A percentile compares a stretch with the other conserved stretches of the same genome.
Conservation (phyloP, 2,888 invertebrate species). For the Microctonus aethiopoides region DNA sequence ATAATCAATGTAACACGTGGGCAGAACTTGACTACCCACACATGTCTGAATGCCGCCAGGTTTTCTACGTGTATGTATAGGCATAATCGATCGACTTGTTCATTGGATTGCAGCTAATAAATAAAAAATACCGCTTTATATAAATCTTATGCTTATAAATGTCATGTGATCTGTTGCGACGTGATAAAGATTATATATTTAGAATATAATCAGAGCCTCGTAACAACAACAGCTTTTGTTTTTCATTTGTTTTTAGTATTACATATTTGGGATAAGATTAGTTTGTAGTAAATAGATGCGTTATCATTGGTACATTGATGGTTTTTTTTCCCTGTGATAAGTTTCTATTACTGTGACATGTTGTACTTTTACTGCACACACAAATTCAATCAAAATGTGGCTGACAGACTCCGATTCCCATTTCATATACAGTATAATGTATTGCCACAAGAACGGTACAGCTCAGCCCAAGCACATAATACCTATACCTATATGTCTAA, state of each 20-base stretch:
- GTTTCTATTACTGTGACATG: neutral
- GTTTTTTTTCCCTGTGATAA: neutral
- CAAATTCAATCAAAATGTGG: neutral
- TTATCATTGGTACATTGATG: too few species aligned
- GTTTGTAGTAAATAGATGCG: neutral
- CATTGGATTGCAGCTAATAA: conserved; percentile 25
- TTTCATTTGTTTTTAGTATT: neutral
- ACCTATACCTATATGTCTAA: neutral
- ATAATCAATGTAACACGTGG: conserved; percentile 18
- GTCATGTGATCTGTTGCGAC: neutral
- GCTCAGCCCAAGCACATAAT: conserved; percentile 21
- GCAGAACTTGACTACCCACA: conserved; percentile 22
- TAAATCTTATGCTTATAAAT: neutral
- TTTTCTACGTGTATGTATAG: neutral
- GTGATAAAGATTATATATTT: conserved; percentile 6
- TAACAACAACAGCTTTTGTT: conserved; percentile 16
- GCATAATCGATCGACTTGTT: conserved; percentile 19
- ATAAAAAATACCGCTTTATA: conserved; percentile 16
- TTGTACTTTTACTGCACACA: conserved; percentile 16
- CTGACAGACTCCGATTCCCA: neutral
- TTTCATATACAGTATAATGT: conserved; percentile 9
- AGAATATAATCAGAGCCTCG: too few species aligned
- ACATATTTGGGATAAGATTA: neutral
- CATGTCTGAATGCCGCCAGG: conserved; percentile 18
- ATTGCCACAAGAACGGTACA: conserved; percentile 22